These are phyloP conservation scores for Folsomia manolachei DNA, from an alignment of 2,888 invertebrate species.

Conservation along the genomic window DNA sequence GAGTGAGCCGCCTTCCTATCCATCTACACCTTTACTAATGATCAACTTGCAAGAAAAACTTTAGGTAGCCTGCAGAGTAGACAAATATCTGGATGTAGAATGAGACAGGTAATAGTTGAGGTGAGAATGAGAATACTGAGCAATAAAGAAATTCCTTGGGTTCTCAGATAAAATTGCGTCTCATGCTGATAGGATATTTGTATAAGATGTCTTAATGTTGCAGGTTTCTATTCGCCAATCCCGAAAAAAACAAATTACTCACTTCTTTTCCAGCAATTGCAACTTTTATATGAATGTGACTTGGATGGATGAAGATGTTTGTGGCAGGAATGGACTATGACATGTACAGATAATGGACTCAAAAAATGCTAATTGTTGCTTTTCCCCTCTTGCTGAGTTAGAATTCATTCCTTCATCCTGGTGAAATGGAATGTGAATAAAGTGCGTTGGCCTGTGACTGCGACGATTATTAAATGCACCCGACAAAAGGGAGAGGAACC, in stretches of 20 bases:
- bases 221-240: not conserved
- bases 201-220: not conserved
- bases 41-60: not conserved
- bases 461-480: too few relatives aligned
- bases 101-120: not conserved
- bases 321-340: too few relatives aligned
- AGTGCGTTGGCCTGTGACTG: too few relatives aligned
- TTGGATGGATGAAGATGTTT: too few relatives aligned
- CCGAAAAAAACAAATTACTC: not conserved
- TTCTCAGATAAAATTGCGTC: too few relatives aligned
- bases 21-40: not conserved
- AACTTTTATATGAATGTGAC: too few relatives aligned
- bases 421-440: too few relatives aligned
- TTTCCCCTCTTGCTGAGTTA: too few relatives aligned
- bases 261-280: not conserved
- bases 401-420: too few relatives aligned
- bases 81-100: not conserved
- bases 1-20: not conserved
- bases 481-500: too few relatives aligned
- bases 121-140: not conserved
- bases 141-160: not conserved
- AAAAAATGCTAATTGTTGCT: too few relatives aligned
- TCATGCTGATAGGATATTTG: not conserved
- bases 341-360: too few relatives aligned
- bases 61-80: not conserved